Evolutionary conservation across 2,888 invertebrate genomes (phyloP).

Genomic region (Tholera decimalis): DNA sequence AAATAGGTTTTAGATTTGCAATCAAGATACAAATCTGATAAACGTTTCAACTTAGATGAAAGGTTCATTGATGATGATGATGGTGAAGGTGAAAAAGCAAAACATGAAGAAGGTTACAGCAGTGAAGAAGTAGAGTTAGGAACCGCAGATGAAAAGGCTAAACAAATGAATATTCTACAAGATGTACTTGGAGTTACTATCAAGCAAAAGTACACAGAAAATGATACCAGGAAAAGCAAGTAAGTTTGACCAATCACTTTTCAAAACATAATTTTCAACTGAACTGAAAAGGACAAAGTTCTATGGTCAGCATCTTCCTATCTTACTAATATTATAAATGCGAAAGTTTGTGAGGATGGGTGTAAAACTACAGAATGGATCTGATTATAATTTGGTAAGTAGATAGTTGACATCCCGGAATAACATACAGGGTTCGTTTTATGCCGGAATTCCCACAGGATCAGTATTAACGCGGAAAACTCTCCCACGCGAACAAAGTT

Average conservation of each 20-base stretch:
- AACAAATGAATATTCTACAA: slow-evolving; percentile 90
- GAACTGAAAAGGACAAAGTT: too few species aligned
- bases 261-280: too few species aligned
- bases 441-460: too few species aligned
- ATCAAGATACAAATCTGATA: slow-evolving; percentile 94
- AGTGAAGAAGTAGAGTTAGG: slow-evolving; percentile 61
- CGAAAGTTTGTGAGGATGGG: too few species aligned
- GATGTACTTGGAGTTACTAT: slow-evolving; percentile 90
- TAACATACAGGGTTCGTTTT: too few species aligned
- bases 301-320: too few species aligned
- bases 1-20: slow-evolving; percentile 94
- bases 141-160: slow-evolving; percentile 85
- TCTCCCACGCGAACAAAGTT: too few species aligned
- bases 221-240: slow-evolving; percentile 76
- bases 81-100: slow-evolving; percentile 81
- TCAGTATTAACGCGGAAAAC: too few species aligned
- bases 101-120: slow-evolving; percentile 70
- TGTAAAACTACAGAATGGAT: too few species aligned
- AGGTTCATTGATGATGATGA: slow-evolving; percentile 92
- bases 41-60: slow-evolving; percentile 94
- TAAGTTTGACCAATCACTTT: slow-evolving; percentile 58
- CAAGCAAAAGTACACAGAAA: slow-evolving; percentile 67
- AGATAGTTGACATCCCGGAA: too few species aligned
- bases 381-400: too few species aligned
- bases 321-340: too few species aligned